Evolutionary conservation across 2,888 invertebrate species (phyloP), one percentile per base, ranked within the genome.

Genomic region (Catocala sponsa): DNA sequence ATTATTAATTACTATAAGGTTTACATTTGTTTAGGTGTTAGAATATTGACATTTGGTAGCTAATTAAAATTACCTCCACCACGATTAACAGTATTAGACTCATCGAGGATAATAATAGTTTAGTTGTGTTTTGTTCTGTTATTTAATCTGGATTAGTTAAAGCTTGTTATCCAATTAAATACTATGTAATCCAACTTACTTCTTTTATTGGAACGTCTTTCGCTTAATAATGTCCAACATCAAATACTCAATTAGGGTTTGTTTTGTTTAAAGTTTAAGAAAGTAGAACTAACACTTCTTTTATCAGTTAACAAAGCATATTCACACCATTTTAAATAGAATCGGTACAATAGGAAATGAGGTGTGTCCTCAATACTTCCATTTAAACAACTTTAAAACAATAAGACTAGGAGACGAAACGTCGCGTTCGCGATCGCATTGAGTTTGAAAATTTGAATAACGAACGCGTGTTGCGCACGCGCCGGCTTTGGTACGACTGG

Each of bases 211-310:
- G 67, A 69, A 70, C 68, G 66, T 75, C 70, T 78, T 70, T 69
- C 61, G 59, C 57, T 62, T 66, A 71, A 71, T 72, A 71, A 67
- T 62, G 65, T 74, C 76, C 76, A 77, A 77, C 68, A 78, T 76
- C 63, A 77, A 77, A 67, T 68, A 67, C 63, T 70, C 65, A 69
- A 71, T 75, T 68, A 79, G 78, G 79, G 80, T 82, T 84, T 80
- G 82, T 81, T 86, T 85, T 84, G 85, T 88, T 85, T 80, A 74
- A 76, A 84, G 80, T 86, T 89, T 86, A 88, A 73, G 91, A 93
- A 93, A 93, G 91, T 93, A 87, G 89, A 93, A 92, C 92, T 92
- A 91, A 92, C 90, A 91, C 90, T 87, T 81, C 87, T 89, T 88
- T 92, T 92, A 85, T 92, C 70, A 72, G 72, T 77, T 72, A 85